These are phyloP conservation scores for Salvelinus sp. DNA, from an alignment of 2,113 vertebrate genomes.

Conservation along the genomic window DNA sequence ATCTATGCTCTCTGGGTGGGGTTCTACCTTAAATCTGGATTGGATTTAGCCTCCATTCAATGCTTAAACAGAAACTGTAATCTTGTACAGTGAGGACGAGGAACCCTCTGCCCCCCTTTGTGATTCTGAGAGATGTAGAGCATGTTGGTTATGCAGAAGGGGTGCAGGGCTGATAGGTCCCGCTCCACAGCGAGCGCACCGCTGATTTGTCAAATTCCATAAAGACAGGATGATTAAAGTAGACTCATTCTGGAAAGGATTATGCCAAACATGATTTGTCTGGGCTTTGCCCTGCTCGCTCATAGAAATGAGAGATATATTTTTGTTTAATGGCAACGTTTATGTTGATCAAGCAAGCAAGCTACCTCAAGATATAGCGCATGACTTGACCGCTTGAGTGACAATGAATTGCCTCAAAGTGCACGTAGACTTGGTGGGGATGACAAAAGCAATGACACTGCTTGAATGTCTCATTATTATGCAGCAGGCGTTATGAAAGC, in stretches of 20 bases:
- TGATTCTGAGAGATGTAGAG: neutral
- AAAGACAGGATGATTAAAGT: slow-evolving; percentile 46
- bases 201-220: slow-evolving; percentile 49
- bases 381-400: neutral
- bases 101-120: neutral
- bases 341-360: slow-evolving; percentile 9
- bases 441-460: slow-evolving; percentile 4
- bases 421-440: neutral
- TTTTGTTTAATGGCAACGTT: slow-evolving; percentile 2
- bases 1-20: neutral
- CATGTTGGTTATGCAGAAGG: neutral
- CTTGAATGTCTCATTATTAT: neutral
- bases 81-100: neutral
- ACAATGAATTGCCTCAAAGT: neutral
- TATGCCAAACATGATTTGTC: slow-evolving; percentile 48
- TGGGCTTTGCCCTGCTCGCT: slow-evolving; percentile 14
- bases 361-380: neutral
- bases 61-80: slow-evolving; percentile 1
- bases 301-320: slow-evolving; percentile 8
- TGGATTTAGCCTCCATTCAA: slow-evolving; percentile 3
- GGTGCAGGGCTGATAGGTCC: neutral
- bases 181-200: slow-evolving; percentile 15
- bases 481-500: neutral
- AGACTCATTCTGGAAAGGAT: slow-evolving; percentile 40
- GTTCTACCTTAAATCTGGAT: neutral